Evolutionary conservation across 2,888 invertebrate species (phyloP), one percentile per base, ranked within the genome.

Genomic region (Epinotia demarniana): DNA sequence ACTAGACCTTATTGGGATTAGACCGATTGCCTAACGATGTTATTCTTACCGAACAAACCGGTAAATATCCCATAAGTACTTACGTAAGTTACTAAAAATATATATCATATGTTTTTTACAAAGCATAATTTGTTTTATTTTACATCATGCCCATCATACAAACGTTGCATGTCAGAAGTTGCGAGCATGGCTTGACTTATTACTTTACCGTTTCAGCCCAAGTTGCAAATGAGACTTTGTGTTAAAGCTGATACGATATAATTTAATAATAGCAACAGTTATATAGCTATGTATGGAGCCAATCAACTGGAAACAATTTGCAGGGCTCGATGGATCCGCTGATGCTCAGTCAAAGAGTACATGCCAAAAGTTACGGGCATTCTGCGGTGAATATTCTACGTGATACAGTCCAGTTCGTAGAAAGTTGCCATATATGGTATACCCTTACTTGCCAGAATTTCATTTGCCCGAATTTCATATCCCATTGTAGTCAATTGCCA

Each of bases 251-350:
- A 53, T 39, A 66, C 19, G 53, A 23, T 53, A 16, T 39, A 62
- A 67, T 72, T 61, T 67, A 43, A 72, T 71, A 67, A 67, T 19
- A 43, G 53, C 60, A 57, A 12, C 55, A 8, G n/a, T 27, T 62
- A 43, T 55, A 43, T 60, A 61, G 66, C 60, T 23, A 58, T 70
- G 49, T 66, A 49, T 6, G 55, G 61, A 55, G 67, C 55, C 71
- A 72, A 72, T 75, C 75, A 75, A 16, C 55, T 72, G 75, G 75
- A 75, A 75, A 57, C 67, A 75, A 75, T 75, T 72, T 67, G 46
- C 19, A 19, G 57, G 39, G 75, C 57, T 71, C 71, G 67, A 61
- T 75, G 75, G 62, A 62, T 75, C 39, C 64, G 64, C 16, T n/a
- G 62, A 68, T 73, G 74, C 64, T 74, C 72, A 67, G 75, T 72